phyloP scores from a whole-genome alignment of 2,888 invertebrate species.

The Rhamphomyia laevipes region DNA sequence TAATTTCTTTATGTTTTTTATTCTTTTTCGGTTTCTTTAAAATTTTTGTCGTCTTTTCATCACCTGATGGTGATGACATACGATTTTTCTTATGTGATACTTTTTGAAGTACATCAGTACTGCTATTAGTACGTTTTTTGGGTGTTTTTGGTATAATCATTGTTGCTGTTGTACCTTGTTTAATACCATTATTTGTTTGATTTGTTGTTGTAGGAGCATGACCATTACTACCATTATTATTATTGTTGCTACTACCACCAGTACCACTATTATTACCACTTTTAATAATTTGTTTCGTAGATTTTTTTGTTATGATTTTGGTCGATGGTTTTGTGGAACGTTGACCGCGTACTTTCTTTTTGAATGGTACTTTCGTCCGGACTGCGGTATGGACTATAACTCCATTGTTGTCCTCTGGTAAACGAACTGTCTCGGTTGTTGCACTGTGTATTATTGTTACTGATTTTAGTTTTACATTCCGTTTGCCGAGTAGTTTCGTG shows the following conservation, averaged over 20 bases:
- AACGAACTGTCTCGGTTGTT: slow-evolving; percentile 75
- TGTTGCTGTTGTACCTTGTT: slow-evolving; percentile 13
- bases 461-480: slow-evolving; percentile 70
- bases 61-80: slow-evolving; percentile 34
- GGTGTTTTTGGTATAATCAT: neutral
- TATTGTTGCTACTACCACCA: slow-evolving; percentile 19
- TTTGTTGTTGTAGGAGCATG: neutral
- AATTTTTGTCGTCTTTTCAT: slow-evolving; percentile 25
- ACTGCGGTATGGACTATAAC: slow-evolving; percentile 78
- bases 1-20: slow-evolving; percentile 55
- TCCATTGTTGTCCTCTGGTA: slow-evolving; percentile 63
- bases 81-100: slow-evolving; percentile 37
- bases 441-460: slow-evolving; percentile 85
- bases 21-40: slow-evolving; percentile 40
- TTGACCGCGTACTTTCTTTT: slow-evolving; percentile 58
- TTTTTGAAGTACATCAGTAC: slow-evolving; percentile 29
- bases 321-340: slow-evolving; percentile 20
- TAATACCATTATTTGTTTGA: slow-evolving; percentile 14
- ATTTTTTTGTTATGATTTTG: slow-evolving; percentile 34
- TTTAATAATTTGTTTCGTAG: slow-evolving; percentile 26
- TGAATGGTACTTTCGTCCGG: slow-evolving; percentile 74
- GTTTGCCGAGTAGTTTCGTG: slow-evolving; percentile 69
- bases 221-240: neutral
- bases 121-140: neutral
- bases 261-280: too few relatives aligned